These are phyloP conservation scores for Epizoanthus fatuus DNA, from an alignment of 92 coral and sea anemone species.

Conservation along the genomic window DNA sequence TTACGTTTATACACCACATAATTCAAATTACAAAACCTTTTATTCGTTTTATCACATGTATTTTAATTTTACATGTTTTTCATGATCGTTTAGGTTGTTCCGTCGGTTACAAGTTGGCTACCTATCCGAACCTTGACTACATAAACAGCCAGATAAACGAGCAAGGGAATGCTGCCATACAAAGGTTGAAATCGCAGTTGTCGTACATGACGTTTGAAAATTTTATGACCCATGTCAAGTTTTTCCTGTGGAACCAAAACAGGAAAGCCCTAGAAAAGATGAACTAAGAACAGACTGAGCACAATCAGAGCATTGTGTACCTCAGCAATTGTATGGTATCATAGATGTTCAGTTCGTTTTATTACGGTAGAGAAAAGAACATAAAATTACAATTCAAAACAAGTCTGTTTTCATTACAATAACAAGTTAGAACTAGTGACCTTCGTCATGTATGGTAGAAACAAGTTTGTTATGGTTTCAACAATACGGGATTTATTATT, in stretches of 20 bases:
- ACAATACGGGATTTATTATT: no score
- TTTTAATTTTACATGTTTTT: slow-evolving; percentile 13
- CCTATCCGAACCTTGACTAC: slow-evolving; percentile 22
- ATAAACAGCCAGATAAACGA: slow-evolving; percentile 38
- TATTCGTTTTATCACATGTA: no score
- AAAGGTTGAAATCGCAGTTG: slow-evolving; percentile 25
- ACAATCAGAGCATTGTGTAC: background rate
- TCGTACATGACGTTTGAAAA: slow-evolving; percentile 35
- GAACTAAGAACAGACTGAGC: background rate
- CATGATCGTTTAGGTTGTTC: slow-evolving; percentile 1
- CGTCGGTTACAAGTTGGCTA: slow-evolving; percentile 21
- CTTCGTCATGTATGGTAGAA: no score
- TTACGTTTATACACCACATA: no score
- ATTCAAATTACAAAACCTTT: no score
- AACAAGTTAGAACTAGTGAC: no score
- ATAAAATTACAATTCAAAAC: no score
- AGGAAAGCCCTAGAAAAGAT: slow-evolving; percentile 5
- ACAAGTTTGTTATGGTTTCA: no score
- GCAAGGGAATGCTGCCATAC: slow-evolving; percentile 30
- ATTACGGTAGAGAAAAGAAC: no score
- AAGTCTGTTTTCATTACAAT: no score
- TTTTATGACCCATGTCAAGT: slow-evolving; percentile 32
- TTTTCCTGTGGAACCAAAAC: slow-evolving; percentile 28
- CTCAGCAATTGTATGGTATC: no score
- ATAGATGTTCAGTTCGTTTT: no score